These are phyloP conservation scores for Champsocephalus esox DNA, from an alignment of 2,797 vertebrate species.

Conservation along the genomic window DNA sequence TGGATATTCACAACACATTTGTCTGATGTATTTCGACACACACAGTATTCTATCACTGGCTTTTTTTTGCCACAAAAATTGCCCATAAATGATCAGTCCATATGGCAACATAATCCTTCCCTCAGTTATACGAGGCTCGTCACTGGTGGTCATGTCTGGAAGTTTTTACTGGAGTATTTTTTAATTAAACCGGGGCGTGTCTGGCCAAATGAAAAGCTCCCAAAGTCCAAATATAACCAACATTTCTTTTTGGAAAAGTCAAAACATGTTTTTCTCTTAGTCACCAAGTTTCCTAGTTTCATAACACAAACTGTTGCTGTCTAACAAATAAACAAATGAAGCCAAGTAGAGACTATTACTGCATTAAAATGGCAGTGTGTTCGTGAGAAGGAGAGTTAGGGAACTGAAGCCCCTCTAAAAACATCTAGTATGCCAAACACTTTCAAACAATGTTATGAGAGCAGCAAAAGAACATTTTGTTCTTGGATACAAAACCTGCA, in stretches of 20 bases:
- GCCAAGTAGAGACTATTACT: conserved; percentile 42
- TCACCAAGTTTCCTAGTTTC: conserved; percentile 69
- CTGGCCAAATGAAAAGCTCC: conserved; percentile 63
- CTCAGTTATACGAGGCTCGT: conserved; percentile 55
- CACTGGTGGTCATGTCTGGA: conserved; percentile 72
- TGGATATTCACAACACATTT: conserved; percentile 31
- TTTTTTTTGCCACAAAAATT: conserved; percentile 9
- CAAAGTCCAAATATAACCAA: conserved; percentile 69
- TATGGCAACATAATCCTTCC: conserved; percentile 27
- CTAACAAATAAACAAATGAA: conserved; percentile 66
- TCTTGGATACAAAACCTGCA: conserved; percentile 26
- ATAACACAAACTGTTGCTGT: conserved; percentile 67
- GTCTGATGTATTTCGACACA: conserved; percentile 12
- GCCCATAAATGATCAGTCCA: conserved; percentile 37
- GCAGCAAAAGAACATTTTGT: conserved; percentile 74
- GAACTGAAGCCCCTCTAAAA: conserved; percentile 61
- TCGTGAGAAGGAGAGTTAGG: conserved; percentile 12
- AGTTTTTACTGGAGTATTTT: conserved; percentile 73
- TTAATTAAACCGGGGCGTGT: conserved; percentile 68
- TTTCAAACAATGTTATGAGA: conserved; percentile 55
- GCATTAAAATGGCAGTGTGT: conserved; percentile 35
- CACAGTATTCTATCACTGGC: background rate
- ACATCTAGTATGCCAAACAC: conserved; percentile 71
- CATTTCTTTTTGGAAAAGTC: conserved; percentile 55
- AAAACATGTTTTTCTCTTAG: conserved; percentile 55